Conservation (phyloP, 2,113 vertebrate species). For the Tenebrosternarchus preto region DNA sequence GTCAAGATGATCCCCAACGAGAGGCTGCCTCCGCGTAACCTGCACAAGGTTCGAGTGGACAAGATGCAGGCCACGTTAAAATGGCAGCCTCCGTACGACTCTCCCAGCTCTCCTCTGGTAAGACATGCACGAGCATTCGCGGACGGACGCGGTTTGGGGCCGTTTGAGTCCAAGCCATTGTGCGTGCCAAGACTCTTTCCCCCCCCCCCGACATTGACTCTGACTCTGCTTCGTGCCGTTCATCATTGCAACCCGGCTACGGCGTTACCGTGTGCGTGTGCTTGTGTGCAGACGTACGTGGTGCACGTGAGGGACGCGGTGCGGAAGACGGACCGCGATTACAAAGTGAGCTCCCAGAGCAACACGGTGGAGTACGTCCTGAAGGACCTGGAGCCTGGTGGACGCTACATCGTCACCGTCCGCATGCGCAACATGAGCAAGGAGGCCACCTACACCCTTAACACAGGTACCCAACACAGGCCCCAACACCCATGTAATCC, state of each 20-base stretch:
- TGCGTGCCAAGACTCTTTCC: no score
- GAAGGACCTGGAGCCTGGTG: conserved; percentile 85
- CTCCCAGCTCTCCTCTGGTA: conserved; percentile 85
- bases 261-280: conserved; percentile 26
- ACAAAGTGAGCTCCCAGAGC: conserved; percentile 86
- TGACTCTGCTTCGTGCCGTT: no score
- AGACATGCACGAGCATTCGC: neutral
- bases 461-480: conserved; percentile 69
- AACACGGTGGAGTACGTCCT: conserved; percentile 90
- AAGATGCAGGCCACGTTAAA: conserved; percentile 86
- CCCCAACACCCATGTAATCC: neutral
- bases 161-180: no score
- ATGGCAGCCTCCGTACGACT: conserved; percentile 94
- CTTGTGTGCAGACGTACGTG: conserved; percentile 77
- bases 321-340: conserved; percentile 84
- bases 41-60: conserved; percentile 80
- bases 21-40: conserved; percentile 89
- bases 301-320: conserved; percentile 87
- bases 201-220: no score
- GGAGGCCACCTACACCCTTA: conserved; percentile 88
- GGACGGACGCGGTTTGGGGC: neutral
- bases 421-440: conserved; percentile 97
- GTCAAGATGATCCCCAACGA: conserved; percentile 97
- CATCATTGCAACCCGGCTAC: no score
- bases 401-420: conserved; percentile 86